These are phyloP conservation scores for Saguinus oedipus DNA, from an alignment of 2,797 vertebrate genomes.

Conservation along the genomic window DNA sequence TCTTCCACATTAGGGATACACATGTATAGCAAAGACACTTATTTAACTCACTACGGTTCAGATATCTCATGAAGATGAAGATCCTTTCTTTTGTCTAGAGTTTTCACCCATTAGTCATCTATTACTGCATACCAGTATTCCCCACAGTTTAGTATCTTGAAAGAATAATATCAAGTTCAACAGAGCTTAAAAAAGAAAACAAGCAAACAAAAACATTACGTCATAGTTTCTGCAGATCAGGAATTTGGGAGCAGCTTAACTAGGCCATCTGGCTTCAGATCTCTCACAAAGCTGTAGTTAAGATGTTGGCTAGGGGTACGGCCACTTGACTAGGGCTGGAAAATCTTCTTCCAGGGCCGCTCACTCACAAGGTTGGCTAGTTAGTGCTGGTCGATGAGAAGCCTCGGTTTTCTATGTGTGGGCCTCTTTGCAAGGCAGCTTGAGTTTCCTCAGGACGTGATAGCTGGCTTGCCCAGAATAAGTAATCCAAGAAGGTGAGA, in stretches of 20 bases:
- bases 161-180: background rate
- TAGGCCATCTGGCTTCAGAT: background rate
- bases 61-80: background rate
- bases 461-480: background rate
- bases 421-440: background rate
- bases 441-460: background rate
- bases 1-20: background rate
- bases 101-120: background rate
- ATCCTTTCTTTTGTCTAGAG: background rate
- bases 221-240: background rate
- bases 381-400: background rate
- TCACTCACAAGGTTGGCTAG: background rate
- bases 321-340: background rate
- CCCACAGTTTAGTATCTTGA: background rate
- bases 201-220: background rate
- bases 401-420: background rate
- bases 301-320: background rate
- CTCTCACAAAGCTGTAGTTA: background rate
- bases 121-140: background rate
- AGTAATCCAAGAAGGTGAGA: background rate
- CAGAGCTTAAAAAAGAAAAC: background rate
- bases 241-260: conserved; percentile 1
- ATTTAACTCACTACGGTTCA: background rate
- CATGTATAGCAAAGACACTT: background rate
- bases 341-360: background rate